Evolutionary conservation across 53 echinoderm and acorn worm species (phyloP).

Genomic region (Glandiceps talaboti): DNA sequence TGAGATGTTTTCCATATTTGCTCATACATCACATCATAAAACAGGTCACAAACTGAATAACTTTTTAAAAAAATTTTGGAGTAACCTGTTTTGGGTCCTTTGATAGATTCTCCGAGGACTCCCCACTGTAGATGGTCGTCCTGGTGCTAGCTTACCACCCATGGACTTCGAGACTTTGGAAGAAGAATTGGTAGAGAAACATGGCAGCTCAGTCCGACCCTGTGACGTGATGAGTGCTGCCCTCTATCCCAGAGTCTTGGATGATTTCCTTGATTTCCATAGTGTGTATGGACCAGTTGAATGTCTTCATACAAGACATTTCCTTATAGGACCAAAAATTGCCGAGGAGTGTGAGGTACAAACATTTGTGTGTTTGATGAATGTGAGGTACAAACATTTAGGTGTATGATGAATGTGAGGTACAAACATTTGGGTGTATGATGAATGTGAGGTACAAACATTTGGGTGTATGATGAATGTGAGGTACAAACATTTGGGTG

Average conservation of each 20-base stretch:
- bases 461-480: too few relatives aligned
- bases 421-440: not conserved
- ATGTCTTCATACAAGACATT: conserved; percentile 61
- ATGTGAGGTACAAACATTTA: not conserved
- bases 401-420: not conserved
- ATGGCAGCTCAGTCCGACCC: conserved; percentile 48
- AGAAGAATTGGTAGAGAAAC: conserved; percentile 45
- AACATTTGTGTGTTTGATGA: too few relatives aligned
- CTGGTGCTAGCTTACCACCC: conserved; percentile 57
- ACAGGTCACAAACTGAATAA: too few relatives aligned
- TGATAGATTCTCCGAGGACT: conserved; percentile 50
- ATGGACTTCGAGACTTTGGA: conserved; percentile 66
- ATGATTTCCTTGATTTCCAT: conserved; percentile 67
- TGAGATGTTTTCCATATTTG: too few relatives aligned
- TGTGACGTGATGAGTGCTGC: conserved; percentile 80
- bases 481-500: too few relatives aligned
- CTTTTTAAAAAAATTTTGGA: too few relatives aligned
- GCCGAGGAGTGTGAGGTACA: conserved; percentile 93
- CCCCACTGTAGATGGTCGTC: conserved; percentile 53
- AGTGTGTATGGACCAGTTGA: conserved; percentile 70
- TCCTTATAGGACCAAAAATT: conserved; percentile 89
- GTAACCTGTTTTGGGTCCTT: too few relatives aligned
- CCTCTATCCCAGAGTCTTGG: conserved; percentile 91
- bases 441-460: not conserved
- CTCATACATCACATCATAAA: too few relatives aligned